Evolutionary conservation across 2,113 vertebrate species (phyloP), one percentile per base, ranked within the genome.

Genomic region (Nasalis larvatus): DNA sequence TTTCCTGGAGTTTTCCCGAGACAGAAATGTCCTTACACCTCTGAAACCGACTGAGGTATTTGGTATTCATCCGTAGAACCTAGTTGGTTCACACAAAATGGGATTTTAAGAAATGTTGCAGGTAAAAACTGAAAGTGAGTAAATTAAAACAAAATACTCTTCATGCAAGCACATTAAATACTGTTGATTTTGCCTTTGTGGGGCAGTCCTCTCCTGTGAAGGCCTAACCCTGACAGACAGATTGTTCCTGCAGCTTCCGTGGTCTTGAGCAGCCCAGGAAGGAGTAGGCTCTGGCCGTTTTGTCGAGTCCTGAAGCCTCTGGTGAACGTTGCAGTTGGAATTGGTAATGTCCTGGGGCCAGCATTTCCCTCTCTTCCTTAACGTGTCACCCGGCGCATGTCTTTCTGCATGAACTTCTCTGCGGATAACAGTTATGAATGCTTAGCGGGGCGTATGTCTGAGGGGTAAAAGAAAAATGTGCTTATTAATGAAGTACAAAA

Each of bases 341-440:
- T 60, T 86, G 89, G 49, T 95, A 52, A 66, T 86, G 81, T 95
- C 92, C 54, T 71, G 17, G n/a, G 87, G 89, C 54, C 18, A 52
- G 35, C n/a, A 18, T 91, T 89, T 66, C 20, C 86, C 71, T 95
- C n/a, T 96, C 21, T 90, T 37, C 73, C 45, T 86, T 45, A 91
- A 30, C 85, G 49, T 88, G 66, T 93, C 82, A 60, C 35, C 17
- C 0, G 7, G 45, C 23, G 9, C 8, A 2, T 32, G 40, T 76
- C 74, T 91, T 95, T 97, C 37, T 92, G 37, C 21, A 9, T 35
- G 54, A 92, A 71, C 47, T 30, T 90, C 88, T 95, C 91, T 71
- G 45, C 76, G 32, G 63, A 89, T 45, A 73, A 27, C 73, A 91
- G 73, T 89, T 95, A 89, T 78, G 73, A 85, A 91, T 89, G 91